A percentile compares a stretch with the other conserved stretches of the same genome.
Evolutionary conservation across 2,888 invertebrate species (phyloP).

Genomic region (Steinernema scapterisci): DNA sequence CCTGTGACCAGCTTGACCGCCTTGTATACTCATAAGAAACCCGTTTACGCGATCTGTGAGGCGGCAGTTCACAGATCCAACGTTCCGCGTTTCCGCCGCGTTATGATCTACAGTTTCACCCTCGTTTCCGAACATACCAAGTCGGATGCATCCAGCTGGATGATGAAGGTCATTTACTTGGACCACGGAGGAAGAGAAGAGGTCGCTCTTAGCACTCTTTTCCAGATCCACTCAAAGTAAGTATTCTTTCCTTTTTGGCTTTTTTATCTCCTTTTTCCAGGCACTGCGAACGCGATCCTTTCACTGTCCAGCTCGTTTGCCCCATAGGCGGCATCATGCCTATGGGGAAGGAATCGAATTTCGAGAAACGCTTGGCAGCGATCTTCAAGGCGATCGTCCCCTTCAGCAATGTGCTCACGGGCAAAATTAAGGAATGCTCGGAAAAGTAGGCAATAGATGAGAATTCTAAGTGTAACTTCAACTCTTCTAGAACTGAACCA

Average conservation of each 20-base stretch:
- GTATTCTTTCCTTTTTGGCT: neutral
- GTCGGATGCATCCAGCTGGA: neutral
- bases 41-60: neutral
- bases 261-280: neutral
- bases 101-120: neutral
- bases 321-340: neutral
- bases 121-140: neutral
- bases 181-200: neutral
- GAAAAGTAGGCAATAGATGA: neutral
- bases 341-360: neutral
- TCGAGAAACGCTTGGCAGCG: constrained; percentile 1
- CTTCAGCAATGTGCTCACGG: neutral
- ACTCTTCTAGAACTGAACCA: too few species aligned
- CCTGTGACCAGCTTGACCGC: neutral
- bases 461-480: too few species aligned
- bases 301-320: constrained; percentile 4
- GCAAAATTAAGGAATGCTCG: neutral
- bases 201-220: neutral
- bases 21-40: neutral
- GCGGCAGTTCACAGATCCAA: neutral
- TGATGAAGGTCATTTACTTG: constrained; percentile 6
- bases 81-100: constrained; percentile 1
- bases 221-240: constrained; percentile 19
- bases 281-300: constrained; percentile 7
- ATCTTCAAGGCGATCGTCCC: constrained; percentile 25